Evolutionary conservation across 2,888 invertebrate genomes (phyloP), one percentile per base, ranked within the genome.

Genomic region (Mythimna pallens): DNA sequence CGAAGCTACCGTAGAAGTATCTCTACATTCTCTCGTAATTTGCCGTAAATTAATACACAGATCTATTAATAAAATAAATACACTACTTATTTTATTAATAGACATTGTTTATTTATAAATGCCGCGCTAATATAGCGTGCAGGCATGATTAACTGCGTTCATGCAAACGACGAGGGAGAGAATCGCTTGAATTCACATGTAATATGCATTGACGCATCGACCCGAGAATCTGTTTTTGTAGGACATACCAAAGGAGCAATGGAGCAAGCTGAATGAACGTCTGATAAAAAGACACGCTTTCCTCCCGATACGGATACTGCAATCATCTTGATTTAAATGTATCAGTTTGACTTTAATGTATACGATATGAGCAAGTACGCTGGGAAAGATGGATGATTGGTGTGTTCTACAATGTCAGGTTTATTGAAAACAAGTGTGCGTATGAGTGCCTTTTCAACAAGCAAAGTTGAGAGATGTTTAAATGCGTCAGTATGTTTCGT

Each of bases 271-370:
- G 69, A 43, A 63, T 30, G 9, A 70, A 73, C 69, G 78, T 65
- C 69, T 83, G 82, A 84, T 86, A 84, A 78, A 79, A 79, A 89
- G 84, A 87, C 83, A 90, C 92, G 90, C 90, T 91, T 91, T 90
- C 90, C 88, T 82, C 75, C 71, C 78, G 71, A 77, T 71, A 76
- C 68, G 73, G 76, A 78, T 81, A 83, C 71, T 76, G 73, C 66
- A 79, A 83, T 76, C 74, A 76, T 70, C 57, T 83, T 86, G 76
- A 86, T 86, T 86, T 83, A 77, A 81, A 78, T 83, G 74, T 77
- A 80, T 79, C 73, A 70, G 66, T 58, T 58, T 83, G 78, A 83
- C 78, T 74, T 72, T 77, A 74, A 81, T 81, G 70, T 78, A 61
- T 59, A 64, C 70, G 75, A 78, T 82, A 73, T 62, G 62, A 65